A percentile compares a stretch with the other conserved stretches of the same genome.
phyloP scores from a whole-genome alignment of 2,797 vertebrate genomes.

The Semaprochilodus insignis region DNA sequence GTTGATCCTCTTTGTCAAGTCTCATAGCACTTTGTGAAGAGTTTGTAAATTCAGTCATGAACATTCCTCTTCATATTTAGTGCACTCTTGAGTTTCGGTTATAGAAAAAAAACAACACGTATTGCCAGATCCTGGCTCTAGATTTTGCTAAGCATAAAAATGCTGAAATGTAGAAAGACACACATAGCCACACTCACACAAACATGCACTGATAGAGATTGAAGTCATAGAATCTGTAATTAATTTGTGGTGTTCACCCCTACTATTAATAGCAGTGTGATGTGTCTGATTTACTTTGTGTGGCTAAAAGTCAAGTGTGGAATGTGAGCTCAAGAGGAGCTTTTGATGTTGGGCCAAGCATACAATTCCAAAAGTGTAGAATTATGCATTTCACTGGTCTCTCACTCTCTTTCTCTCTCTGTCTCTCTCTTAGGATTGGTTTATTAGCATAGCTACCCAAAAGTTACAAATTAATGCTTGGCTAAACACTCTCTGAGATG shows the following conservation, averaged over 20 bases:
- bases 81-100: slow-evolving; percentile 12
- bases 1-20: slow-evolving; percentile 64
- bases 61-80: slow-evolving; percentile 41
- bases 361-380: slow-evolving; percentile 60
- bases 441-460: background rate
- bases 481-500: background rate
- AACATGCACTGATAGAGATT: slow-evolving; percentile 59
- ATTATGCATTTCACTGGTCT: slow-evolving; percentile 60
- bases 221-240: slow-evolving; percentile 63
- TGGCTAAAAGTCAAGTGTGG: slow-evolving; percentile 68
- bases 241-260: slow-evolving; percentile 60
- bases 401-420: slow-evolving; percentile 5
- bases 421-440: background rate
- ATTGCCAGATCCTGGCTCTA: slow-evolving; percentile 8
- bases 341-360: slow-evolving; percentile 59
- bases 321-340: slow-evolving; percentile 64
- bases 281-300: slow-evolving; percentile 70
- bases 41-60: slow-evolving; percentile 7
- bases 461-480: background rate
- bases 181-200: slow-evolving; percentile 30
- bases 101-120: slow-evolving; percentile 10
- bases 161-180: background rate
- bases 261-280: slow-evolving; percentile 67
- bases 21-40: slow-evolving; percentile 49
- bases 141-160: background rate